These are phyloP conservation scores for Chelidonichthys spinosus DNA, from an alignment of 2,797 vertebrate genomes.

Conservation along the genomic window DNA sequence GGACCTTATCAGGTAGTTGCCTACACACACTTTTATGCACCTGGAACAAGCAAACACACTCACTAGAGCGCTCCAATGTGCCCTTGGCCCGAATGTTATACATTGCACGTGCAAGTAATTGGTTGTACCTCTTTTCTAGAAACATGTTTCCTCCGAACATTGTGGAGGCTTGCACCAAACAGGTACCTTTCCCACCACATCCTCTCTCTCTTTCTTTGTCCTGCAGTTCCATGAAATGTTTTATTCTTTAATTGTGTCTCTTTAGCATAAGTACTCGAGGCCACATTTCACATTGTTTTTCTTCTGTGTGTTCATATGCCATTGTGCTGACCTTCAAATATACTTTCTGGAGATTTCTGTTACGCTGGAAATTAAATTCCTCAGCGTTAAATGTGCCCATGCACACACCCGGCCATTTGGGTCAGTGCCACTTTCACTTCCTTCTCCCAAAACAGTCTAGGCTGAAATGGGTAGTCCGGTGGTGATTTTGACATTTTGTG, in stretches of 20 bases:
- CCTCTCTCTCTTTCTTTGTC: not conserved
- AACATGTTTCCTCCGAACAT: conserved; percentile 99
- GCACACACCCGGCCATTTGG: not conserved
- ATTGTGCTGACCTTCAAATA: not conserved
- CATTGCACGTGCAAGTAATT: not conserved
- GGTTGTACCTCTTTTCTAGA: conserved; percentile 77
- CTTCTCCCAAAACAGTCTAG: conserved; percentile 13
- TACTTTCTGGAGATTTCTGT: not conserved
- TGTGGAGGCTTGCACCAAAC: conserved; percentile 98
- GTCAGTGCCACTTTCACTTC: conserved; percentile 25
- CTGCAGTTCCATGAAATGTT: not conserved
- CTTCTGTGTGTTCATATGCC: not conserved
- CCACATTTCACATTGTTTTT: not conserved
- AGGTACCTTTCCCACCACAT: conserved; percentile 82
- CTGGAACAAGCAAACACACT: conserved; percentile 16
- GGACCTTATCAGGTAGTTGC: conserved; percentile 93
- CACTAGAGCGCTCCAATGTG: not conserved
- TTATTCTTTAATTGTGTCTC: not conserved
- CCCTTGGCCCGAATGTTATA: not conserved
- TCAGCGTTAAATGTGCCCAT: not conserved
- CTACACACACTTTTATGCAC: conserved; percentile 9
- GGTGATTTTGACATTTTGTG: conserved; percentile 8
- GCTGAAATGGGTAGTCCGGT: not conserved
- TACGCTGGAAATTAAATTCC: not conserved
- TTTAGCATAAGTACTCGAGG: not conserved